Percentiles rank a stretch among this genome's conserved stretches.
phyloP scores from a whole-genome alignment of 1,140 invertebrate species.

The Drosophila nikananu region DNA sequence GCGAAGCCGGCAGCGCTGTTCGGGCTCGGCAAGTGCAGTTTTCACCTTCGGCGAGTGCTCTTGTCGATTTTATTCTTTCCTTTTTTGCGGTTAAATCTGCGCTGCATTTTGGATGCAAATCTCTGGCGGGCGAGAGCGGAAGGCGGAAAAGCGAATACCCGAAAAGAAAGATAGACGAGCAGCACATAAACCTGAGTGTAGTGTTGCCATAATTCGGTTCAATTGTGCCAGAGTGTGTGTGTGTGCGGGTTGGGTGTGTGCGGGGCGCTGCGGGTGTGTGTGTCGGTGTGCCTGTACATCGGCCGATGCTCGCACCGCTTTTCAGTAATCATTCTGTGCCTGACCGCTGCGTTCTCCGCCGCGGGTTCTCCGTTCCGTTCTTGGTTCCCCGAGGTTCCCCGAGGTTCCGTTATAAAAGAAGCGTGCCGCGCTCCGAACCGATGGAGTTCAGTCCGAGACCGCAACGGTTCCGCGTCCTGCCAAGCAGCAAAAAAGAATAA shows the following conservation, averaged over 20 bases:
- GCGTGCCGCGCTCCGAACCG: constrained; percentile 50
- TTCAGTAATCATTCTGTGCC: constrained; percentile 79
- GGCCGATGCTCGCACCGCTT: constrained; percentile 70
- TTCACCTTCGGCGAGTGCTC: constrained; percentile 30
- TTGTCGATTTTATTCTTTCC: background rate
- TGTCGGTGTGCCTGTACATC: constrained; percentile 45
- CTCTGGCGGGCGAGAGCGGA: constrained; percentile 26
- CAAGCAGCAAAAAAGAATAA: constrained; percentile 8
- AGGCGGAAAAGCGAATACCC: constrained; percentile 34
- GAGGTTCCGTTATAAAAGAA: constrained; percentile 71
- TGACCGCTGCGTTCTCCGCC: constrained; percentile 70
- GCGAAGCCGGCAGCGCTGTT: constrained; percentile 3
- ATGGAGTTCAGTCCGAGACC: constrained; percentile 69
- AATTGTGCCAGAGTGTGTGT: constrained; percentile 43
- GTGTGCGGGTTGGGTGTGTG: constrained; percentile 7
- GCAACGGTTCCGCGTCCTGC: constrained; percentile 64
- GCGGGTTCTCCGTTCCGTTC: constrained; percentile 64
- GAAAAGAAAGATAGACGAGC: constrained; percentile 28
- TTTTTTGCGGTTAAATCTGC: constrained; percentile 42
- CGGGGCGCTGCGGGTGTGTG: constrained; percentile 20
- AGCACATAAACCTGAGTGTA: constrained; percentile 52
- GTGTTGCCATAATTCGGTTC: constrained; percentile 64
- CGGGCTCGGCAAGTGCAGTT: constrained; percentile 53
- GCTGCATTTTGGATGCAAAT: constrained; percentile 47
- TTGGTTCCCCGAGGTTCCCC: constrained; percentile 49